A percentile compares a stretch with the other conserved stretches of the same genome.
These are phyloP conservation scores for Urocyon cinereoargenteus DNA, from an alignment of 2,797 vertebrate genomes.

Conservation along the genomic window DNA sequence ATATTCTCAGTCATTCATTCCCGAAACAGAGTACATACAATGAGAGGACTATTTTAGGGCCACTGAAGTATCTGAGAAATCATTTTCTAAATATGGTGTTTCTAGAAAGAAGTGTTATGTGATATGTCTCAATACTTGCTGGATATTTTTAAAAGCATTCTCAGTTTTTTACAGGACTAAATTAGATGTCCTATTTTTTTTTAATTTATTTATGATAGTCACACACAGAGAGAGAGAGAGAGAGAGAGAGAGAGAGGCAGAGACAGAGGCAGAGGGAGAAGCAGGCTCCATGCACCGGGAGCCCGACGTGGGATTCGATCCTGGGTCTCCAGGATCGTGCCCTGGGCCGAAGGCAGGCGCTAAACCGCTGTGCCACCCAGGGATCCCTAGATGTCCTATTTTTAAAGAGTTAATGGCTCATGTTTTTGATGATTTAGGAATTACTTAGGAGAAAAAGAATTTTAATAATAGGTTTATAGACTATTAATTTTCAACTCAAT, in stretches of 20 bases:
- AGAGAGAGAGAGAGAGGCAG: too few relatives aligned
- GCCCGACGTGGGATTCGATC: too few relatives aligned
- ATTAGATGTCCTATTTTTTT: not conserved
- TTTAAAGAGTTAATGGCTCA: not conserved
- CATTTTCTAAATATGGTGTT: not conserved
- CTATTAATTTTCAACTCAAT: not conserved
- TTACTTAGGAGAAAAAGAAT: conserved; percentile 20
- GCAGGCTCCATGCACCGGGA: too few relatives aligned
- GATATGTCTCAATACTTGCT: not conserved
- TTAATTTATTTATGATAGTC: too few relatives aligned
- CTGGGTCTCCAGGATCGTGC: too few relatives aligned
- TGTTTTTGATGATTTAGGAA: conserved; percentile 54
- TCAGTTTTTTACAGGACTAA: not conserved
- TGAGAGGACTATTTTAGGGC: not conserved
- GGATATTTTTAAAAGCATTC: conserved; percentile 29
- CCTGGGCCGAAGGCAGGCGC: too few relatives aligned
- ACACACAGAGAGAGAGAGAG: too few relatives aligned
- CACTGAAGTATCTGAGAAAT: not conserved
- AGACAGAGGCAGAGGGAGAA: too few relatives aligned
- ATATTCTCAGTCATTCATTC: conserved; percentile 23
- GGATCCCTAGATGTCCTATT: not conserved
- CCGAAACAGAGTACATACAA: not conserved
- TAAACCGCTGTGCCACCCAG: too few relatives aligned
- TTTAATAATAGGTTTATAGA: not conserved
- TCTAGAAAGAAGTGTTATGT: not conserved